A percentile compares a stretch with the other conserved stretches of the same genome.
Conservation (phyloP, 1,140 invertebrate species). For the Pseudomyrmex concolor region DNA sequence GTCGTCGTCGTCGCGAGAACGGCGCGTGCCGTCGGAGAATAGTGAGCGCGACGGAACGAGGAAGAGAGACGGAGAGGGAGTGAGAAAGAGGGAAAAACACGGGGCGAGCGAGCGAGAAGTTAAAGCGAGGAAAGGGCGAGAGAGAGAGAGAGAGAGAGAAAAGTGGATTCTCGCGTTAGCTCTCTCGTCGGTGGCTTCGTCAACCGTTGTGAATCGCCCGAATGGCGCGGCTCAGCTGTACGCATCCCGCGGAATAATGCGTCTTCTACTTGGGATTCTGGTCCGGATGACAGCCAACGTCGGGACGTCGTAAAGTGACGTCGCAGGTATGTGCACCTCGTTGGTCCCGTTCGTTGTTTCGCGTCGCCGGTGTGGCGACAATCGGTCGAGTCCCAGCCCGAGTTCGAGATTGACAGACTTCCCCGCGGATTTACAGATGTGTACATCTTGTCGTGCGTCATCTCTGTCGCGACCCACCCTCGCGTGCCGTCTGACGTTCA, state of each 20-base stretch:
- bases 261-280: slow-evolving; percentile 76
- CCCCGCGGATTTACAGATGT: neutral
- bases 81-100: neutral
- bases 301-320: slow-evolving; percentile 66
- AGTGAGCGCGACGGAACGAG: neutral
- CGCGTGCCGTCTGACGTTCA: neutral
- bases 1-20: slow-evolving; percentile 7
- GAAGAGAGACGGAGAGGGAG: neutral
- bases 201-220: slow-evolving; percentile 74
- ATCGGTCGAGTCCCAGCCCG: neutral
- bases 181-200: slow-evolving; percentile 66
- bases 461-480: neutral
- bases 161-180: slow-evolving; percentile 36
- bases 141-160: neutral
- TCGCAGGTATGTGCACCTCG: slow-evolving; percentile 66
- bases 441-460: neutral
- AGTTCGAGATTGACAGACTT: neutral
- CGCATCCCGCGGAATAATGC: slow-evolving; percentile 72
- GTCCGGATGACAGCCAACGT: slow-evolving; percentile 70
- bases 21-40: slow-evolving; percentile 7
- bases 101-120: neutral
- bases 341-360: no score
- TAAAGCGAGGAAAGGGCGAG: neutral
- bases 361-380: neutral
- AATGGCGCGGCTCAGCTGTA: slow-evolving; percentile 83